These are phyloP conservation scores for Denticeps clupeoides DNA, from an alignment of 2,797 vertebrate genomes.

Conservation along the genomic window DNA sequence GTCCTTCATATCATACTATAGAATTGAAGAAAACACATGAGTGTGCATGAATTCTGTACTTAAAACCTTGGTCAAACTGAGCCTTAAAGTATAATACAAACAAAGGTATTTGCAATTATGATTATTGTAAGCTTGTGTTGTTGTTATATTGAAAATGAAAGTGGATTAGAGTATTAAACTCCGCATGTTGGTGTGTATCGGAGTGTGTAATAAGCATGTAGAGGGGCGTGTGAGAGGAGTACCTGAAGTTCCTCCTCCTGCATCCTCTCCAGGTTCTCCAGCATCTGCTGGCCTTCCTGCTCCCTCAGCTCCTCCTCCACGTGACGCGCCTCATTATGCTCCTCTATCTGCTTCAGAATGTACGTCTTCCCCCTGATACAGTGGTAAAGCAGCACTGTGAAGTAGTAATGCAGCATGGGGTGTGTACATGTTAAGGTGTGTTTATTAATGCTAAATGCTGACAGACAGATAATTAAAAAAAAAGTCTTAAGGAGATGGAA, in stretches of 20 bases:
- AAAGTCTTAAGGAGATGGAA: too few relatives aligned
- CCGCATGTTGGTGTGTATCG: not conserved
- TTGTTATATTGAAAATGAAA: too few relatives aligned
- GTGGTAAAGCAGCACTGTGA: too few relatives aligned
- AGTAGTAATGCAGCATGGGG: too few relatives aligned
- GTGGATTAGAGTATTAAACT: not conserved
- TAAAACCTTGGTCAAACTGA: too few relatives aligned
- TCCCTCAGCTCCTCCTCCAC: slow-evolving; percentile 58
- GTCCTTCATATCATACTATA: too few relatives aligned
- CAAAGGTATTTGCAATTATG: too few relatives aligned
- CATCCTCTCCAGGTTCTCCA: slow-evolving; percentile 56
- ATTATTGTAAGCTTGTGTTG: too few relatives aligned
- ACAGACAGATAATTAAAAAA: not conserved
- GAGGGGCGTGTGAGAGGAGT: not conserved
- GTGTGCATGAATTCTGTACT: too few relatives aligned
- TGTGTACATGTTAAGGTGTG: too few relatives aligned
- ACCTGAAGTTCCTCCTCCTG: slow-evolving; percentile 73
- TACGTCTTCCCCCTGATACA: slow-evolving; percentile 67
- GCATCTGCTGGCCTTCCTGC: slow-evolving; percentile 60
- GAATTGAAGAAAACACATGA: too few relatives aligned
- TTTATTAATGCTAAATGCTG: not conserved
- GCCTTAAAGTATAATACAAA: too few relatives aligned
- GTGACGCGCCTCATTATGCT: slow-evolving; percentile 53
- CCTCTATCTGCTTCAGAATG: slow-evolving; percentile 67
- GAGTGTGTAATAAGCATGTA: slow-evolving; percentile 2